Evolutionary conservation across 2,888 invertebrate species (phyloP).

Genomic region (Elegia similella): DNA sequence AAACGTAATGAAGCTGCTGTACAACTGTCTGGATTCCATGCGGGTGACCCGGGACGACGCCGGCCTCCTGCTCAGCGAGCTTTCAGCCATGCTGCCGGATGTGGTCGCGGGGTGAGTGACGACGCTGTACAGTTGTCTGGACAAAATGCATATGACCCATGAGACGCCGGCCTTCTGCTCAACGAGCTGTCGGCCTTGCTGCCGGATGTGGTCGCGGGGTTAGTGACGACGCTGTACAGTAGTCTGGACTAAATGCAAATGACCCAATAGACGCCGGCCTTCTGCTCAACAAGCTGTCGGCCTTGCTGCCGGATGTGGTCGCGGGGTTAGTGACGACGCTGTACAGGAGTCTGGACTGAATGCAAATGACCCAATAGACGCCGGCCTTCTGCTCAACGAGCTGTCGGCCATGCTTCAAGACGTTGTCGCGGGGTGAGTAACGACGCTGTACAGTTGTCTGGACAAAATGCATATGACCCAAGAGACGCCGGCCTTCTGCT

Average conservation of each 20-base stretch:
- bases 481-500: slow-evolving; percentile 50
- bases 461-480: too few species aligned
- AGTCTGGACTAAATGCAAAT: too few species aligned
- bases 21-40: slow-evolving; percentile 65
- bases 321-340: slow-evolving; percentile 45
- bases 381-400: slow-evolving; percentile 49
- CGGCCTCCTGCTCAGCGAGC: slow-evolving; percentile 47
- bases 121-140: too few species aligned
- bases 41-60: slow-evolving; percentile 59
- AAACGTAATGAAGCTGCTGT: slow-evolving; percentile 57
- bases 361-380: slow-evolving; percentile 31
- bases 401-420: slow-evolving; percentile 48
- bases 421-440: slow-evolving; percentile 55
- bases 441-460: too few species aligned
- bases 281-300: slow-evolving; percentile 53
- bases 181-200: slow-evolving; percentile 49
- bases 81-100: slow-evolving; percentile 46
- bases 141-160: too few species aligned
- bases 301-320: slow-evolving; percentile 47
- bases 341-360: too few species aligned
- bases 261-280: slow-evolving; percentile 39
- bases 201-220: slow-evolving; percentile 59
- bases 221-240: slow-evolving; percentile 13
- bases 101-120: slow-evolving; percentile 55
- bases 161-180: slow-evolving; percentile 50